These are phyloP conservation scores for Cheiracanthium punctorium DNA, from an alignment of 2,888 invertebrate genomes.

Conservation along the genomic window DNA sequence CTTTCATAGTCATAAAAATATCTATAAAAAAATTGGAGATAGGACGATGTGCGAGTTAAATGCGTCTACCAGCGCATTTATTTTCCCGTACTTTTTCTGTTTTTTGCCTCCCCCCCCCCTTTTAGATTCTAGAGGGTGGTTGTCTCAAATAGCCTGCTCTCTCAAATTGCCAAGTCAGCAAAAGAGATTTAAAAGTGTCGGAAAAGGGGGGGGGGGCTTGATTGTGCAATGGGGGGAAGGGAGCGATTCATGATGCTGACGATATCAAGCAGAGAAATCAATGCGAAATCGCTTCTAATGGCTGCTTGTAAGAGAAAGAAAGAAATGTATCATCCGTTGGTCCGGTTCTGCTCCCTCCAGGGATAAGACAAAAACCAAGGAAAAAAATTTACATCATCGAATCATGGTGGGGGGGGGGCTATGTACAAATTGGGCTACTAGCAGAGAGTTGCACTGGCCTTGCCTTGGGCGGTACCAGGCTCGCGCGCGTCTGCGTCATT, in stretches of 20 bases:
- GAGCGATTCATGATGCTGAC: not conserved
- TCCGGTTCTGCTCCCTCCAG: conserved; percentile 11
- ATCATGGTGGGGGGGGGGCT: conserved; percentile 13
- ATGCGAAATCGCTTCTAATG: conserved; percentile 44
- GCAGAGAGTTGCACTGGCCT: conserved; percentile 14
- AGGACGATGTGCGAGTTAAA: not conserved
- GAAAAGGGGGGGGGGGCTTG: not conserved
- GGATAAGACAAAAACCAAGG: not conserved
- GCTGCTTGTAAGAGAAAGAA: conserved; percentile 18
- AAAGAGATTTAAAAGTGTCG: not conserved
- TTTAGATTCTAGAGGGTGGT: not conserved
- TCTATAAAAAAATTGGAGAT: too few species aligned
- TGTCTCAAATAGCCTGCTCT: not conserved
- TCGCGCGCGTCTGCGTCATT: not conserved
- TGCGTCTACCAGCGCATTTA: not conserved
- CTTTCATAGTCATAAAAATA: too few species aligned
- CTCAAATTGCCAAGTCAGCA: conserved; percentile 17
- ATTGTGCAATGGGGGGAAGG: too few species aligned
- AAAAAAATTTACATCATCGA: conserved; percentile 19
- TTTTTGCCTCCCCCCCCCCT: not conserved
- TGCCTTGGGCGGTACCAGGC: conserved; percentile 29
- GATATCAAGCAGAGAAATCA: conserved; percentile 46
- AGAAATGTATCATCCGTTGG: conserved; percentile 26
- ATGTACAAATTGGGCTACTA: conserved; percentile 13
- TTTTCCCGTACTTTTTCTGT: not conserved